phyloP scores from a whole-genome alignment of 1,140 invertebrate species.

The Brachionus asplanchnoidis region DNA sequence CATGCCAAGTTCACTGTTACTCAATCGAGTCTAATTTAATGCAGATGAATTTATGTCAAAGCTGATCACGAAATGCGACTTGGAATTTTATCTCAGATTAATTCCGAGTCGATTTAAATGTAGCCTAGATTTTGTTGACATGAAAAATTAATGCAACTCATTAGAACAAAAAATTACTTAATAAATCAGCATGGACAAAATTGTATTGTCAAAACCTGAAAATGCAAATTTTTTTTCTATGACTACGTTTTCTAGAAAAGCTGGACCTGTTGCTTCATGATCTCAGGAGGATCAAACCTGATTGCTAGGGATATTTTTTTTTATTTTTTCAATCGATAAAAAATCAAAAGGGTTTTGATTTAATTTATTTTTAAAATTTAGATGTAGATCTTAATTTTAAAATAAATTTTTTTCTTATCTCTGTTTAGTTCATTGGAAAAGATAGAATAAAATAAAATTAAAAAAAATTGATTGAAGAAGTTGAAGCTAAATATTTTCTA shows the following conservation, averaged over 20 bases:
- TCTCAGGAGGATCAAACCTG: background rate
- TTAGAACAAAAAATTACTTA: background rate
- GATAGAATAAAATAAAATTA: too few relatives aligned
- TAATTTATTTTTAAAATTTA: too few relatives aligned
- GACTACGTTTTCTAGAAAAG: background rate
- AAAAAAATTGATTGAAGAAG: too few relatives aligned
- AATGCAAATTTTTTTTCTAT: background rate
- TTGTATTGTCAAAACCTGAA: background rate
- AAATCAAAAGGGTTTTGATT: too few relatives aligned
- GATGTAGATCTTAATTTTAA: too few relatives aligned
- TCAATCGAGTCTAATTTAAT: background rate
- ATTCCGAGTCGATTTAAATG: background rate
- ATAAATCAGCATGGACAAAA: background rate
- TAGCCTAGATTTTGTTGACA: slow-evolving; percentile 1
- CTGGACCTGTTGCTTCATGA: background rate
- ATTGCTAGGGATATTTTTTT: background rate
- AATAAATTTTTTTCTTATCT: too few relatives aligned
- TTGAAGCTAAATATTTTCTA: too few relatives aligned
- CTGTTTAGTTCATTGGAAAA: too few relatives aligned
- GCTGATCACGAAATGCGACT: background rate
- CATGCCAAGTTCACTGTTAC: background rate
- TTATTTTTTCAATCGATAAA: too few relatives aligned
- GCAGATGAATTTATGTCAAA: background rate
- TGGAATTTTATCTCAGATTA: background rate
- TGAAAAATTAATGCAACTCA: background rate